Base-by-base conservation (phyloP, 2,888 invertebrate genomes). In the Drosophila sordidapex region DNA sequence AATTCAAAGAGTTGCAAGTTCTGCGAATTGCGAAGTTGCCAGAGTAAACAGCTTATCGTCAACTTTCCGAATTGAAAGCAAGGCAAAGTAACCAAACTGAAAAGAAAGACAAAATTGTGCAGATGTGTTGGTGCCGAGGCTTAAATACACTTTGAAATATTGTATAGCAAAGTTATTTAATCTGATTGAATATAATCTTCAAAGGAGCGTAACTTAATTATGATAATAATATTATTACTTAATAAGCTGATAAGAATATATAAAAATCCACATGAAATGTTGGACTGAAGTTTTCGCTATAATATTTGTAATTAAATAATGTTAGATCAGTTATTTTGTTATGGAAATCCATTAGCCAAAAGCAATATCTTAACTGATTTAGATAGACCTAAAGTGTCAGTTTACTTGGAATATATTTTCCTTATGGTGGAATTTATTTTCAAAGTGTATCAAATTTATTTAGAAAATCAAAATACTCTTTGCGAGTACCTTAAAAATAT, bases 1-100 rank as follows among this genome's bases (percentile, higher is more conserved):
- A 46, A 63, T 49, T 63, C 81, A 70, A 81, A 77, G 74, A 81
- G 81, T 81, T 76, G 60, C 53, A 31, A 51, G 66, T 33, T 70
- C 46, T 33, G 4, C 7, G 46, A 46, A 46, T 46, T 46, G 25
- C 4, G 46, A 27, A 57, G 52, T 77, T 80, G 81, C 49, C 40
- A 64, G 63, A 38, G 53, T 64, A 66, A 77, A 60, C 58, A 70
- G 72, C 77, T 79, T 81, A 72, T 40, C 62, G 57, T 29, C 64
- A 77, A 76, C 64, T 80, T 80, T 60, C 6, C n/a, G 25, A 63
- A 65, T 65, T 65, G 53, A 56, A 65, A 68, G 68, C 29, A 36
- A 33, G 46, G 8, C 43, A 49, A 49, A 66, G 57, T 46, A 29
- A 40, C 25, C 5, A n/a, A 25, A 38, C n/a, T 25, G 25, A 10